A percentile compares a stretch with the other conserved stretches of the same genome.
Conservation (phyloP, 2,888 invertebrate genomes). For the Drosophila cognata region DNA sequence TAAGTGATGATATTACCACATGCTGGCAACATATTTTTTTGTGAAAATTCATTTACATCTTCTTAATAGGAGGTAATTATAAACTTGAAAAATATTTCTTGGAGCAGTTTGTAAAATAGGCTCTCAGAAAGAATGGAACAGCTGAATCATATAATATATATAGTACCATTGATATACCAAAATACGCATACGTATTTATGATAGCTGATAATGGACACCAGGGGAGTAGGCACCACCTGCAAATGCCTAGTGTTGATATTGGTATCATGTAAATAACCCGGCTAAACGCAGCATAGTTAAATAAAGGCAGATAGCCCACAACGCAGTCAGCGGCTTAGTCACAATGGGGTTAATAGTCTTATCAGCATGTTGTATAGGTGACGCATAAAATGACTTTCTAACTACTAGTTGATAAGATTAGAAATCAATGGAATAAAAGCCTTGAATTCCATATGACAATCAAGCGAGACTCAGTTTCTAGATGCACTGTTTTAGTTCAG, state of each 20-base stretch:
- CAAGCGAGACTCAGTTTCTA: background rate
- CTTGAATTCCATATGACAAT: background rate
- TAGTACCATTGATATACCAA: too few relatives aligned
- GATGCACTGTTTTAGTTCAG: background rate
- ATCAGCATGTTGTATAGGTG: slow-evolving; percentile 7
- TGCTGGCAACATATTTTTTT: slow-evolving; percentile 8
- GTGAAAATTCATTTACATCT: background rate
- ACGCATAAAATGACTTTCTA: slow-evolving; percentile 1
- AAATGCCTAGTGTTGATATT: background rate
- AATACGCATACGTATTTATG: background rate
- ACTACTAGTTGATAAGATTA: slow-evolving; percentile 8
- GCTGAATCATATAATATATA: background rate
- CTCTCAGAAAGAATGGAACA: background rate
- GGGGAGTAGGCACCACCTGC: background rate
- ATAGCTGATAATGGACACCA: slow-evolving; percentile 2
- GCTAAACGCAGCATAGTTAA: background rate
- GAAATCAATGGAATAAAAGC: background rate
- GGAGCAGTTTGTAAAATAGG: background rate
- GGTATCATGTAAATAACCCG: background rate
- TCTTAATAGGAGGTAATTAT: background rate
- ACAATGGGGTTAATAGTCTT: background rate
- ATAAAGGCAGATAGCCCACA: background rate
- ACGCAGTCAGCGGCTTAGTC: background rate
- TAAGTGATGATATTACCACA: slow-evolving; percentile 41
- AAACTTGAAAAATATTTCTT: background rate